Base-by-base conservation (phyloP, 92 coral and sea anemone genomes). In the Diadumene lineata region DNA sequence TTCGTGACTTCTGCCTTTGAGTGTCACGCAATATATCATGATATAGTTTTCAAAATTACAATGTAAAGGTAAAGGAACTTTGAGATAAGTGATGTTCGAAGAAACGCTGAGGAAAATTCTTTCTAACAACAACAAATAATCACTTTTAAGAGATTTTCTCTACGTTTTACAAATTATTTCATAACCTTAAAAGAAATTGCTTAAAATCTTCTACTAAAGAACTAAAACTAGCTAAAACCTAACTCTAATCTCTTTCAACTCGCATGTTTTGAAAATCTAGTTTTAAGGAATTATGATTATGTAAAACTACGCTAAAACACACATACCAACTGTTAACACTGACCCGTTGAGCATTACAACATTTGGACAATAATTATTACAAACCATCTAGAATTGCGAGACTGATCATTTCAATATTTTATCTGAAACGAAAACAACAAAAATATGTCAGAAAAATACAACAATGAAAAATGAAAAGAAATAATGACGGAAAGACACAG, bases 331-430 rank as follows among this genome's bases (percentile, higher is more conserved):
- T n/a, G n/a, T n/a, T n/a, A n/a, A n/a, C 64, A 25, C 23, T 23
- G 31, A 58, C 64, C 58, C 58, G 26, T 22, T 62, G 11, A 29
- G 31, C 38, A 62, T n/a, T 7, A 62, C 38, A 62, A 62, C 68
- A 62, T 2, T 27, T 62, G 29, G 25, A 62, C 68, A 62, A 15
- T n/a, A n/a, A n/a, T n/a, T n/a, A n/a, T 43, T 62, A 62, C 68
- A 29, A 62, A 28, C 43, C 22, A 62, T 29, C 68, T 62, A 62
- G 38, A 62, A 62, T 62, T 62, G 38, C 1, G 27, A 9, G 31
- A 23, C 31, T 43, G 31, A 28, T 11, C 18, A 15, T 0, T 15
- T 13, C 21, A 3, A n/a, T n/a, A n/a, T n/a, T 62, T 62, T 28
- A 62, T 28, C 68, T 62, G 68, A 62, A 62, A 62, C 7, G 11